Evolutionary conservation across 2,888 invertebrate genomes (phyloP), one percentile per base, ranked within the genome.

Genomic region (Eupithecia exiguata): DNA sequence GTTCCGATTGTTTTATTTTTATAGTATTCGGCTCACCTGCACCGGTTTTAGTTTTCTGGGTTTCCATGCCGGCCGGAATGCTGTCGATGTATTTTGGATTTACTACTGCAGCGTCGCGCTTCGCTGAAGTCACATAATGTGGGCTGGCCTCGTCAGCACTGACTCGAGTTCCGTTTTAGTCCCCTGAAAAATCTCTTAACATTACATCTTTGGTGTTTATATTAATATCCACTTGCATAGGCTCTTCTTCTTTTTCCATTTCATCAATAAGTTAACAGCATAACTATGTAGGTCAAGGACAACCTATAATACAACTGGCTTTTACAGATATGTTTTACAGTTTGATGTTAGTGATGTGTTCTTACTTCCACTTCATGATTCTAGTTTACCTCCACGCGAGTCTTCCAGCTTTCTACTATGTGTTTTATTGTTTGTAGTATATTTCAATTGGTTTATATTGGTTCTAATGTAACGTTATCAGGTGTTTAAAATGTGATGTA

Each of bases 21-120:
- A 89, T 87, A 92, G 90, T 91, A 91, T 85, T 83, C 87, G 84
- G 85, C 88, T 84, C 88, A 89, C 88, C 88, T 91, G 89, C 72
- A 78, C 80, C 78, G 80, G 80, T 80, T 82, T 80, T 81, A 81
- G 84, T 85, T 84, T 82, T 79, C 83, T 86, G 86, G 87, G 83
- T 84, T 79, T 80, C 76, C 78, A 79, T 79, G 80, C 68, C 80
- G 77, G 79, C 68, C 75, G 79, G 80, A 79, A 80, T 84, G 83
- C 69, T 81, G 62, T 80, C 75, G 71, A 77, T 78, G 76, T 79
- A 77, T 77, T 80, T 78, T 73, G 46, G 75, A 77, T 74, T 74
- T 46, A 35, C 70, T 69, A 61, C 63, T 73, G 74, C 74, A 71
- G 71, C 74, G 49, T 38, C 72, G 43, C 72, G 72, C 66, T 72